Evolutionary conservation across 2,113 vertebrate genomes (phyloP).

Genomic region (Uria lomvia): DNA sequence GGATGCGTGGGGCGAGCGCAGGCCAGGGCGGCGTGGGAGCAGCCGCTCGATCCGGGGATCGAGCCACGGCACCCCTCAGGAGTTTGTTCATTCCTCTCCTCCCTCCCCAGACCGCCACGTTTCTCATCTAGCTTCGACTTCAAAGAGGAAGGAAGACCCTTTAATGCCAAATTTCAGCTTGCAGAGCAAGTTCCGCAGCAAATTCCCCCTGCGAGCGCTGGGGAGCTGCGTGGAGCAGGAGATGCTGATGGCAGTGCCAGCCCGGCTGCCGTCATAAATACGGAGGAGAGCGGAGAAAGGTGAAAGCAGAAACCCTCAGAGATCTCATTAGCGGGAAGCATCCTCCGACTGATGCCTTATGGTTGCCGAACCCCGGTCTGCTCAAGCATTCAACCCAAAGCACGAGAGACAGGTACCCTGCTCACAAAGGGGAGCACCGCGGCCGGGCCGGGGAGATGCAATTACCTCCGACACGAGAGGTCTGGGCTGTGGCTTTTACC

Average conservation of each 20-base stretch:
- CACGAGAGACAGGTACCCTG: fast-evolving
- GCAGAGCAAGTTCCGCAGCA: not conserved
- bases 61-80: fast-evolving
- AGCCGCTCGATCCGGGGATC: not conserved
- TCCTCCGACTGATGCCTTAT: conserved; percentile 57
- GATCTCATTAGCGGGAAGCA: conserved; percentile 79
- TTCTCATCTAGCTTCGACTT: not conserved
- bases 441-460: not conserved
- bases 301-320: conserved; percentile 65
- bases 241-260: not conserved
- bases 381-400: not conserved
- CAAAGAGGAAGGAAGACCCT: not conserved
- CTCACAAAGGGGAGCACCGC: fast-evolving
- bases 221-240: not conserved
- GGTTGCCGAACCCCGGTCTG: conserved; percentile 14
- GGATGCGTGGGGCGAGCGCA: not conserved
- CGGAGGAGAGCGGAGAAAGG: not conserved
- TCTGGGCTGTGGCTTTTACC: not conserved
- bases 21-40: not conserved
- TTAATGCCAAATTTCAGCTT: not conserved
- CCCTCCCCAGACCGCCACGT: fast-evolving
- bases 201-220: not conserved
- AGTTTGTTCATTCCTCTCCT: not conserved
- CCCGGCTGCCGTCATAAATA: not conserved
- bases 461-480: not conserved